Percentiles rank a stretch among this genome's conserved stretches.
phyloP scores from a whole-genome alignment of 2,888 invertebrate species.

The Agriopis leucophaearia region DNA sequence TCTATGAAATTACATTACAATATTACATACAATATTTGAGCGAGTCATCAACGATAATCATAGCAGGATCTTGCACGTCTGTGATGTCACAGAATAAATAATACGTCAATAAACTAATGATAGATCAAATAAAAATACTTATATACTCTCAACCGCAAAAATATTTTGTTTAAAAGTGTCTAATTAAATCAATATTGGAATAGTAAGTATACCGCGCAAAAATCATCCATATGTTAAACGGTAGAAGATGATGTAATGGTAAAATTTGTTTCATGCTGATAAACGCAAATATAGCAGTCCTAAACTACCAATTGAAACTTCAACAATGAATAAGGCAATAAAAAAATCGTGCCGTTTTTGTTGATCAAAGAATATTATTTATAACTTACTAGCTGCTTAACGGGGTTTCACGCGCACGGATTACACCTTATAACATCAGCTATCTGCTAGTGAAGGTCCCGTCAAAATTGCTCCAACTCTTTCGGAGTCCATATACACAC shows the following conservation, averaged over 20 bases:
- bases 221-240: slow-evolving; percentile 13
- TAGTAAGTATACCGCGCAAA: slow-evolving; percentile 14
- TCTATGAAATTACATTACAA: slow-evolving; percentile 6
- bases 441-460: too few species aligned
- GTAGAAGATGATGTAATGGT: slow-evolving; percentile 8
- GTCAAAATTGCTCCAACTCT: too few species aligned
- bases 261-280: not conserved
- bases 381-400: too few species aligned
- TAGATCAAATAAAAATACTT: slow-evolving; percentile 31
- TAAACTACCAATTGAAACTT: too few species aligned
- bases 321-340: too few species aligned
- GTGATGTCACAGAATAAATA: slow-evolving; percentile 21
- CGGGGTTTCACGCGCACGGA: too few species aligned
- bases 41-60: not conserved
- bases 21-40: not conserved
- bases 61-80: slow-evolving; percentile 34
- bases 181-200: slow-evolving; percentile 38
- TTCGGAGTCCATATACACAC: too few species aligned
- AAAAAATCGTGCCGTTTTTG: too few species aligned
- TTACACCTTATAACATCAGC: too few species aligned
- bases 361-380: too few species aligned
- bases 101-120: slow-evolving; percentile 25
- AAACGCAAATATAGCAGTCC: too few species aligned
- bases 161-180: slow-evolving; percentile 31
- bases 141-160: slow-evolving; percentile 8